Percentiles rank a stretch among this genome's conserved stretches.
Conservation (phyloP, 2,113 vertebrate species). For the Corydoras maculifer region DNA sequence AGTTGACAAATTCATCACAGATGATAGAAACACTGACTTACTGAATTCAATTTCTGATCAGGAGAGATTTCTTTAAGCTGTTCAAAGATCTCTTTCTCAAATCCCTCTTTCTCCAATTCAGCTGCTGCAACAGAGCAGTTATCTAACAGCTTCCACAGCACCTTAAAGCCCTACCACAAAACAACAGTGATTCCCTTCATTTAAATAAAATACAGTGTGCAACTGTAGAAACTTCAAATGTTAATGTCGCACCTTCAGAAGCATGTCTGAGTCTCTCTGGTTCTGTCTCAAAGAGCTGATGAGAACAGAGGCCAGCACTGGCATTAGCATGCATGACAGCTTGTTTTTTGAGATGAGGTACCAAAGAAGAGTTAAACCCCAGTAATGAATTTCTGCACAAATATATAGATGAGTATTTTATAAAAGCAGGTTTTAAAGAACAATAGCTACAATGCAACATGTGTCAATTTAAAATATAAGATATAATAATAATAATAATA, state of each 20-base stretch:
- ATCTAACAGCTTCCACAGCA: conserved; percentile 73
- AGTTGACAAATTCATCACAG: conserved; percentile 4
- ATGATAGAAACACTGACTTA: conserved; percentile 49
- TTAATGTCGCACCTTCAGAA: conserved; percentile 66
- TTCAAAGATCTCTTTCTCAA: conserved; percentile 81
- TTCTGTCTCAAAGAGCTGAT: conserved; percentile 72
- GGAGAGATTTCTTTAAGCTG: conserved; percentile 68
- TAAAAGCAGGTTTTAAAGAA: background rate
- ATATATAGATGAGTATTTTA: conserved; percentile 9
- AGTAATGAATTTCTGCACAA: conserved; percentile 80
- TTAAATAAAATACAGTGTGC: background rate
- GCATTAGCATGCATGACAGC: conserved; percentile 72
- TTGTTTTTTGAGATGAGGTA: conserved; percentile 78
- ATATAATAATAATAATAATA: too few species aligned
- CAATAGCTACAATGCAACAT: background rate
- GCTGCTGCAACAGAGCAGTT: conserved; percentile 73
- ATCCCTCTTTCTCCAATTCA: conserved; percentile 74
- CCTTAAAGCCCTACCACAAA: conserved; percentile 72
- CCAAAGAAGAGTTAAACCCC: conserved; percentile 77
- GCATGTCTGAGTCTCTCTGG: conserved; percentile 70
- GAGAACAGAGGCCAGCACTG: conserved; percentile 76
- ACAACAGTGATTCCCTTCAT: background rate
- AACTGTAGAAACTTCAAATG: background rate
- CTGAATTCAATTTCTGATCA: conserved; percentile 65
- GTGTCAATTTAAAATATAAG: background rate